Base-by-base conservation (phyloP, 2,113 vertebrate genomes). In the Cyanistes caeruleus region DNA sequence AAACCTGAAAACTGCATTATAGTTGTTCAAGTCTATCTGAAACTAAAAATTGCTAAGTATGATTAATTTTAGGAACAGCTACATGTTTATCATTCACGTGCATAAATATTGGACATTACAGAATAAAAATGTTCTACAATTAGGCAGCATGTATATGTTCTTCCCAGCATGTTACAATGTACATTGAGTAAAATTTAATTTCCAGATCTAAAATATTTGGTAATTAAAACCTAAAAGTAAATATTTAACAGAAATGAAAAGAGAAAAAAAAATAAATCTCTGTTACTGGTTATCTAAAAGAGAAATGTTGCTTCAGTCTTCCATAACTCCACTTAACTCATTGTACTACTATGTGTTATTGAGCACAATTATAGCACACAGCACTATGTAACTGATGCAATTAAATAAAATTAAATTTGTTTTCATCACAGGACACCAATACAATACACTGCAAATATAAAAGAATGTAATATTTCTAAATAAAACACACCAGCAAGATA, bases 131-230 rank as follows among this genome's bases (percentile, higher is more conserved):
- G 2, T 16, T 68, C 30, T 60, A 58, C 3, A 88, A 30, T 70
- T 27, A 70, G 4, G 24, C 16, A 74, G 31, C 39, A 52, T 0
- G 2, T 0, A 2, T 21, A 15, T 51, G 8, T 12, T 94, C 31
- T 88, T 88, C 30, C 11, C 27, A 41, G 21, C 3, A 18, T 37
- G 22, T 39, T 75, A 75, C 13, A 63, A 79, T 37, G 49, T 14
- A 24, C 6, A 49, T 2, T 43, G 22, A 74, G 16, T 53, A 87
- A 92, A 81, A 82, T n/a, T 56, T 63, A 67, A 59, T n/a, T 48
- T 43, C 5, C 16, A 68, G 9, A 35, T 33, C 8, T 20, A 43
- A 25, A 39, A 28, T 62, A 51, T 41, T 62, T 74, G 52, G 35
- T 52, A 68, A 68, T 31, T 33, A 72, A 95, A 90, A 76, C 12